Base-by-base conservation (phyloP, 2,113 vertebrate species). In the Chamaetylas fuelleborni region DNA sequence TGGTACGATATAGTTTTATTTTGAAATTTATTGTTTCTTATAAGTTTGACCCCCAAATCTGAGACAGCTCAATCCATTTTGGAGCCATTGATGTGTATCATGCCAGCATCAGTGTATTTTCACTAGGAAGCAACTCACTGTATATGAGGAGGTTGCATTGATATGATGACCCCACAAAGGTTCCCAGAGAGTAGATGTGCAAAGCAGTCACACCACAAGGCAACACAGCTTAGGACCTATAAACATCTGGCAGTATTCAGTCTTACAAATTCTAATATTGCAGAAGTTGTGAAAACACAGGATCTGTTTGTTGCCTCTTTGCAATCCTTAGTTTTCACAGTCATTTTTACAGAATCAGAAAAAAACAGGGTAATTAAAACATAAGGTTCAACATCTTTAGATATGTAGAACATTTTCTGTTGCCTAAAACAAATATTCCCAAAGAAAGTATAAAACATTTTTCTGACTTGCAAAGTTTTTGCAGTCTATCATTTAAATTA, bases 401-500 rank as follows among this genome's bases (percentile, higher is more conserved):
- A 98, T 98, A 97, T 97, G 97, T 97, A 97, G 97, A 98, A 98
- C 97, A 96, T 96, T 98, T 98, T 98, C 94, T 93, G 65, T 97
- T 98, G 95, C 97, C 98, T 98, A 98, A 98, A 98, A 98, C 97
- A 98, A 98, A 98, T 98, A 98, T 98, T 98, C 98, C 98, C 97
- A 85, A 74, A 95, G 98, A 98, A 98, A 98, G 94, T 97, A 98
- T 98, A 98, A 98, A 98, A 96, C 97, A 98, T 97, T 98, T 97
- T 98, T 98, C 97, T 97, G 97, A 98, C 97, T 98, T 96, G 96
- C 97, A 96, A 98, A 98, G 97, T 98, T 98, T 98, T 98, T 98
- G 97, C 97, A 98, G 97, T 98, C 98, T 98, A 98, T 98, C 98
- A 98, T 98, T 98, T 98, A 98, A 98, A 98, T 98, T 98, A 97